Base-by-base conservation (phyloP, 2,888 invertebrate species). In the Orchestes rusci region DNA sequence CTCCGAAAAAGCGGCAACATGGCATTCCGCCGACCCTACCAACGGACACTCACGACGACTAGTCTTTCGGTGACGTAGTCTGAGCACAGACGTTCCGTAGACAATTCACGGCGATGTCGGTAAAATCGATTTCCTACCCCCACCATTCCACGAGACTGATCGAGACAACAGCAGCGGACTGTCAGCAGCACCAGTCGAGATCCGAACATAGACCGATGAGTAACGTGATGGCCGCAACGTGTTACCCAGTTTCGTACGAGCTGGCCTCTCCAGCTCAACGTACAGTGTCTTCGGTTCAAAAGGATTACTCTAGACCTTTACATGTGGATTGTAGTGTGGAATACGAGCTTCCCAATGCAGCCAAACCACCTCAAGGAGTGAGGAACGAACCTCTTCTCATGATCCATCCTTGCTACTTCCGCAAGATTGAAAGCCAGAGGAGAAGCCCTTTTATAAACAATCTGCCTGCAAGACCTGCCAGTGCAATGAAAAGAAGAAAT, bases 301-400 rank as follows among this genome's bases (percentile, higher is more conserved):
- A 86, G 74, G 87, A 89, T 70, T 88, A 85, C 73, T 82, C 82
- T 68, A 79, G 85, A 70, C 88, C 88, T 63, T 75, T 89, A 67
- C 87, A 88, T 73, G 89, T 89, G 68, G 89, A 89, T 71, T 88
- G 88, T 74, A 87, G 87, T 74, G 88, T 89, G 62, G 89, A 89
- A 72, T 89, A 89, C 76, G 89, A 89, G 74, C 74, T 89, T 69
- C 88, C 88, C 63, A 88, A 87, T 69, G 84, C 86, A 72, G 86
- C 87, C 58, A 87, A 87, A 72, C 88, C 88, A 59, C 87, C 88
- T 59, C 84, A 83, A 65, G 86, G 86, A 54, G 82, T 81, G 66
- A 74, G 84, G 66, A 80, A 83, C 64, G 88, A 88, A 69, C 88
- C 88, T 41, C 74, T 89, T 64, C 77, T 89, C 61, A 89, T 89